Evolutionary conservation across 2,888 invertebrate genomes (phyloP), one percentile per base, ranked within the genome.

Genomic region (Spialia ferax): DNA sequence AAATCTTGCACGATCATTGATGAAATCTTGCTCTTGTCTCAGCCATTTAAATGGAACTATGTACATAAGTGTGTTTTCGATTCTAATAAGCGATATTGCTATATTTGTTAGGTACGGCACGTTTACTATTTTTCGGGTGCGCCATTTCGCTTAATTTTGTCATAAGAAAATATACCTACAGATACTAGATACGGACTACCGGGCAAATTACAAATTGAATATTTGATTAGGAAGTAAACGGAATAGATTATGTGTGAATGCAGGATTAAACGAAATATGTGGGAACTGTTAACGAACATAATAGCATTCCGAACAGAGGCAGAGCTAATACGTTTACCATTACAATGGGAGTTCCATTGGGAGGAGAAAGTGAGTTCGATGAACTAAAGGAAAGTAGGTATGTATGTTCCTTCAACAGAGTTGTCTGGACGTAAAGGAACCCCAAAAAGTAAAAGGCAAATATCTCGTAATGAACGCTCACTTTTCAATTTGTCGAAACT

Each of bases 341-440:
- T 80, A 91, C 88, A 91, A 87, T 88, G 84, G 78, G 74, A 74
- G 73, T 79, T 74, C 76, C 77, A 77, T 80, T 72, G 73, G 77
- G 77, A 76, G 90, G 92, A 88, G 93, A 93, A 93, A 93, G 93
- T 92, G 82, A 88, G 93, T 93, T 93, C 93, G 89, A 91, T 89
- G 93, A 93, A 92, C 93, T 75, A 92, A 90, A 89, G 81, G 89
- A 92, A 91, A 92, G 91, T 88, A 85, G 84, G 84, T 80, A 73
- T 73, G 64, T 70, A 64, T 66, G 57, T 48, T 54, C 60, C 66
- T 69, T 70, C 63, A 71, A 70, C 70, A 74, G 69, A 68, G 74
- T 20, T 56, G 56, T 65, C 73, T 73, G 71, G 63, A 71, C 57
- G 38, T 42, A 61, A 45, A 62, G 42, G 62, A 54, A 57, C 29